Base-by-base conservation (phyloP, 2,888 invertebrate genomes). In the Leptothorax acervorum region DNA sequence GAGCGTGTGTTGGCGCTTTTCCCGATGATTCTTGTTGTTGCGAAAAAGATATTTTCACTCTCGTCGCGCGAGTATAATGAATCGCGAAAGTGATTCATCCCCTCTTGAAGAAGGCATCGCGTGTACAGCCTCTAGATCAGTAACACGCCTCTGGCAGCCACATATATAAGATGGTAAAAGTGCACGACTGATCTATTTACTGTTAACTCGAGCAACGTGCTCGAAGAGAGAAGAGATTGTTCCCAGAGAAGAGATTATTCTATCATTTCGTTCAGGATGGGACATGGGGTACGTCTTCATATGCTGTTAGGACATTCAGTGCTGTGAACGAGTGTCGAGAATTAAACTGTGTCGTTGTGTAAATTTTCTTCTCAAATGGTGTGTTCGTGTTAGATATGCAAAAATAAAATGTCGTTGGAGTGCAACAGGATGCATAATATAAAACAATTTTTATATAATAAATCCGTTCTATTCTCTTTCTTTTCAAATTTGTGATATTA, bases 221-320 rank as follows among this genome's bases (percentile, higher is more conserved):
- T 63, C 39, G 57, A 57, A 18, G 63, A 60, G 4, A 48, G 31
- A 51, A 28, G 62, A 53, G 11, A 51, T 39, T n/a, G 18, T 66
- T 28, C 31, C 18, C 48, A 48, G 48, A 68, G 9, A 68, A 15
- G 18, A 68, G 9, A 68, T 66, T 23, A 35, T 6, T 8, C 35
- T 28, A 66, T 51, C 51, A 42, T 42, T 9, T 12, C 9, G 45
- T n/a, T 45, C 55, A 62, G 4, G 87, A 94, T 94, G 94, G 87
- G 88, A 84, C 87, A 88, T 83, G 90, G 76, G 93, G 94, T 94
- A 93, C 88, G 94, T 92, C 28, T 42, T 84, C 83, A 31, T 15
- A 73, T 5, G n/a, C n/a, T 15, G 6, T 76, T 42, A 68, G 9
- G 15, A 62, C 28, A 11, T 45, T 60, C n/a, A 45, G 35, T 42